A percentile compares a stretch with the other conserved stretches of the same genome.
phyloP scores from a whole-genome alignment of 2,797 vertebrate species.

The Coluber constrictor region DNA sequence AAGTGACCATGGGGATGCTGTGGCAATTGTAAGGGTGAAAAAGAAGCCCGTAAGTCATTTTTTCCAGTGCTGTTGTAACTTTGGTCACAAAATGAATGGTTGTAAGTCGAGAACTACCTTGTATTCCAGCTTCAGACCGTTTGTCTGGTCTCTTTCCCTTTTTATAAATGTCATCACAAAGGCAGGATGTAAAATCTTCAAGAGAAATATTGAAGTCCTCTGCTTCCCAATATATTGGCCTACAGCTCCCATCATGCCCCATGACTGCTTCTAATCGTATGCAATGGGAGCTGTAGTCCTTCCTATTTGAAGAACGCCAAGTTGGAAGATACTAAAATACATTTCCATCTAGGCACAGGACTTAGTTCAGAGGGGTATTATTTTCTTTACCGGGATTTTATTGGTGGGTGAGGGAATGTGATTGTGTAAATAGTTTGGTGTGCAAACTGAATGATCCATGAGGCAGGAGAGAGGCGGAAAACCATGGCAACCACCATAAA shows the following conservation, averaged over 20 bases:
- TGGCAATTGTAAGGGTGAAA: not conserved
- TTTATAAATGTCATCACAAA: not conserved
- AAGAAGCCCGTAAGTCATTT: not conserved
- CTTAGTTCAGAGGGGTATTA: not conserved
- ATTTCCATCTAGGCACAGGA: not conserved
- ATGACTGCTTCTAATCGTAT: not conserved
- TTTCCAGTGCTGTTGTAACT: not conserved
- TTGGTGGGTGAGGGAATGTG: not conserved
- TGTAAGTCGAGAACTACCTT: not conserved
- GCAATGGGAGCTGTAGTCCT: not conserved
- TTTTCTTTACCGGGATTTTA: not conserved
- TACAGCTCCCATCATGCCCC: not conserved
- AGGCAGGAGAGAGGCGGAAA: not conserved
- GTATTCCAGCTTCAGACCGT: not conserved
- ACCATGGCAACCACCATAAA: not conserved
- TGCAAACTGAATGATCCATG: not conserved
- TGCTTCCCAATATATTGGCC: not conserved
- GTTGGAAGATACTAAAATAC: not conserved
- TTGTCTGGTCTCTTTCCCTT: not conserved
- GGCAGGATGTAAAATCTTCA: not conserved
- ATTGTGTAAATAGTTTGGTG: conserved; percentile 11
- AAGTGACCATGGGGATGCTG: not conserved
- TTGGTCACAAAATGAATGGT: not conserved
- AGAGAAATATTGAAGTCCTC: not conserved
- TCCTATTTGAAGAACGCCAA: not conserved